Base-by-base conservation (phyloP, 2,113 vertebrate genomes). In the Cygnus atratus region DNA sequence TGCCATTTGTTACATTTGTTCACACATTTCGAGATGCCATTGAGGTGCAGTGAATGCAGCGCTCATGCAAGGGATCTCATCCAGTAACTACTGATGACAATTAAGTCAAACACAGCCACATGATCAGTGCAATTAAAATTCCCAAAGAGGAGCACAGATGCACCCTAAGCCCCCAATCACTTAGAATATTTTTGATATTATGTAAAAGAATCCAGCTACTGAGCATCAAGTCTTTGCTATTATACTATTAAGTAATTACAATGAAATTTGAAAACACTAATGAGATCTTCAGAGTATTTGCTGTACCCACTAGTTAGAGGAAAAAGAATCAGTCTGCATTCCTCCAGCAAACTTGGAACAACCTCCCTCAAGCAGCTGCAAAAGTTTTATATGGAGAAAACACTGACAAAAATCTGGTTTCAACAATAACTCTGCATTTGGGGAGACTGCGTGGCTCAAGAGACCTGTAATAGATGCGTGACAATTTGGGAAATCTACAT, bases 221-320 rank as follows among this genome's bases (percentile, higher is more conserved):
- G 84, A 94, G 70, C 85, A 90, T 72, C 79, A 61, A 96, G 55
- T 63, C 93, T 96, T 90, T 84, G 55, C 92, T 92, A 90, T 95
- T 83, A 92, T 35, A 61, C 74, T 79, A 93, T 96, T 95, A 97
- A 96, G 92, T 13, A 92, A 96, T 95, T 94, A 96, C 46, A 95
- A 68, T 41, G 63, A 95, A 96, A 93, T 74, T 46, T 46, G 79
- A 96, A 97, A 96, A 92, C 73, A 90, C 63, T 92, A 88, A 95
- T 72, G 82, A 85, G 88, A 91, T 87, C 86, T 87, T 67, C 13
- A 59, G 88, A 81, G 50, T 29, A 89, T 71, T 82, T 93, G 72
- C 67, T 29, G 58, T 35, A 58, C 61, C 75, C 65, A 8, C 12
- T 22, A 83, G 63, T 95, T 74, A 37, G 31, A 97, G 87, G 61